Conservation (phyloP, 1,140 invertebrate genomes). For the Caenorhabditis inopinata region DNA sequence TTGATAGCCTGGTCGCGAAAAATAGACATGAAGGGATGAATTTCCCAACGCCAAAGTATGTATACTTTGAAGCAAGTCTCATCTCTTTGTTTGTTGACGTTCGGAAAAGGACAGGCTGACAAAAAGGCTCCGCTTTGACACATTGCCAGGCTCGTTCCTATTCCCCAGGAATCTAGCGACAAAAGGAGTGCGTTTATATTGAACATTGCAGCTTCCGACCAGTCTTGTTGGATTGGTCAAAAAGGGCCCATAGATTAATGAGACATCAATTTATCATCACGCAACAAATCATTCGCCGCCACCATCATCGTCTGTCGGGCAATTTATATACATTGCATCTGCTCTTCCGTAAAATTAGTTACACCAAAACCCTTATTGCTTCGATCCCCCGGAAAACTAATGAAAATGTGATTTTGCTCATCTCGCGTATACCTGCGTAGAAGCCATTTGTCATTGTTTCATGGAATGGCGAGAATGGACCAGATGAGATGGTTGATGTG, state of each 20-base stretch:
- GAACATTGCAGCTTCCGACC: not conserved
- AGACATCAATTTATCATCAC: conserved; percentile 16
- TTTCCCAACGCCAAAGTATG: not conserved
- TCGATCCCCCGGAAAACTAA: too few relatives aligned
- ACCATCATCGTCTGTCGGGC: not conserved
- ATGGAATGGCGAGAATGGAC: conserved; percentile 24
- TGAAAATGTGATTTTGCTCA: not conserved
- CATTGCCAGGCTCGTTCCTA: not conserved
- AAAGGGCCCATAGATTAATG: not conserved
- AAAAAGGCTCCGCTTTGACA: not conserved
- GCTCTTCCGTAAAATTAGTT: not conserved
- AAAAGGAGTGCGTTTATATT: not conserved
- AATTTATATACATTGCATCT: conserved; percentile 28
- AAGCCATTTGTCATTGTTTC: conserved; percentile 15
- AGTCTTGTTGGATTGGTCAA: not conserved
- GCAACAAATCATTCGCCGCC: conserved; percentile 13
- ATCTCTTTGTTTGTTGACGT: not conserved
- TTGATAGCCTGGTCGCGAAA: conserved; percentile 28
- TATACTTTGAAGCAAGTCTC: conserved; percentile 29
- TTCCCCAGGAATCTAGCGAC: conserved; percentile 7
- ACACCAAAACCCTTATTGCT: not conserved
- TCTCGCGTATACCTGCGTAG: conserved; percentile 1
- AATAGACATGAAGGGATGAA: not conserved
- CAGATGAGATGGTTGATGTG: conserved; percentile 23
- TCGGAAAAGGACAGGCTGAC: not conserved